Evolutionary conservation across 1,140 invertebrate species (phyloP), one percentile per base, ranked within the genome.

Genomic region (Drosophila aff.): DNA sequence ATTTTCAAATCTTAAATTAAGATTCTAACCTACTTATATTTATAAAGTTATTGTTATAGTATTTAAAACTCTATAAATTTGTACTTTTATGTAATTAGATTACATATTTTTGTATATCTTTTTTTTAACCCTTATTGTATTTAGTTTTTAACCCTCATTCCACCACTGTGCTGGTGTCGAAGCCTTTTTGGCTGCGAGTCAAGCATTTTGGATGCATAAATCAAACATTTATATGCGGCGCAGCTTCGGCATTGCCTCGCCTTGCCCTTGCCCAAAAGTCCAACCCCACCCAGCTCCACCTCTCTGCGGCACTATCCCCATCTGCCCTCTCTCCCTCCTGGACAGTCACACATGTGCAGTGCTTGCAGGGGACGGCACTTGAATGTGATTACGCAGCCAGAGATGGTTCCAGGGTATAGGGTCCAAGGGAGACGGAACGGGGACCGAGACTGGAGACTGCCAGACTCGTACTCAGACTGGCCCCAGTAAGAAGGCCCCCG

Each of bases 181-280:
- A 89, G 81, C 79, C 81, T 90, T 90, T 91, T 90, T 90, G 86
- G 86, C 86, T 91, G 76, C 69, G 86, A 91, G 77, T 90, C 86
- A 91, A 87, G 79, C 82, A 91, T 91, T 90, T 77, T 87, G 87
- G 79, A 82, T 86, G 79, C 86, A 90, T 90, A 90, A 90, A 90
- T 90, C 86, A 90, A 90, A 90, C 86, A 90, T 90, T 90, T 90
- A 90, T 90, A 90, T 90, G 86, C 86, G 82, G 87, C 79, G 62
- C 82, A 86, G 86, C 86, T 80, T 75, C 76, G 86, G 79, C 86
- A 79, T 76, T 78, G 87, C 82, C 71, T 72, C 76, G 81, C 79
- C 81, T 84, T 73, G 75, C 76, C 74, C 76, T 62, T 76, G 63
- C 43, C 66, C 66, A 43, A 43, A 26, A 38, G 40, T 23, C 44